Evolutionary conservation across 2,888 invertebrate species (phyloP), one percentile per base, ranked within the genome.

Genomic region (Nezara viridula): DNA sequence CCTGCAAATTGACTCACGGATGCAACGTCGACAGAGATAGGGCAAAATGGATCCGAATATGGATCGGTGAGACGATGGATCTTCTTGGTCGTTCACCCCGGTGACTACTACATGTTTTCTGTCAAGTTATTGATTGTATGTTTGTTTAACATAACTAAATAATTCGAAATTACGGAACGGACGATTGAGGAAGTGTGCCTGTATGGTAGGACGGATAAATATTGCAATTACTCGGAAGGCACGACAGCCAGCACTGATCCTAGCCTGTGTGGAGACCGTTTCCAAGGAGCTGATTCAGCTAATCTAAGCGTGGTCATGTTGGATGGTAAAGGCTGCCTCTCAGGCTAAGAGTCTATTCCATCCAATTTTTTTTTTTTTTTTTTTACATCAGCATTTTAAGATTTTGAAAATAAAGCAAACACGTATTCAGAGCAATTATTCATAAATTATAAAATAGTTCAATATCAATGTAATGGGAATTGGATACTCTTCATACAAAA

Each of bases 11-110:
- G 66, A 73, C 32, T 37, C 66, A 73, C 32, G 66, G 66, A 73
- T 73, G 66, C 66, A 2, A 73, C 66, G 66, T 73, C 66, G 66
- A 73, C 66, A 73, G n/a, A 73, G 66, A 73, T 73, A 73, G 66
- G 32, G 66, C 32, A 37, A 60, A 37, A 73, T 19, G 37, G 27
- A 9, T 21, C 66, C 66, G 66, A 73, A 73, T 73, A 73, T 73
- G 66, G 66, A 7, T 0, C 66, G 32, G 19, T 66, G 66, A 66
- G 32, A 5, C 60, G 66, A 24, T 32, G 66, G 6, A 19, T 73
- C 32, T 60, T 73, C 19, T 19, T 73, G 66, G 66, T 73, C 66
- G 37, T 73, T 73, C 66, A 73, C 32, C 66, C 66, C 66, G 37
- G 32, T 32, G 32, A 37, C 66, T 73, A 73, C 66, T 32, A n/a